Percentiles rank a stretch among this genome's conserved stretches.
phyloP scores from a whole-genome alignment of 2,113 vertebrate genomes.

The Labeo rohita region DNA sequence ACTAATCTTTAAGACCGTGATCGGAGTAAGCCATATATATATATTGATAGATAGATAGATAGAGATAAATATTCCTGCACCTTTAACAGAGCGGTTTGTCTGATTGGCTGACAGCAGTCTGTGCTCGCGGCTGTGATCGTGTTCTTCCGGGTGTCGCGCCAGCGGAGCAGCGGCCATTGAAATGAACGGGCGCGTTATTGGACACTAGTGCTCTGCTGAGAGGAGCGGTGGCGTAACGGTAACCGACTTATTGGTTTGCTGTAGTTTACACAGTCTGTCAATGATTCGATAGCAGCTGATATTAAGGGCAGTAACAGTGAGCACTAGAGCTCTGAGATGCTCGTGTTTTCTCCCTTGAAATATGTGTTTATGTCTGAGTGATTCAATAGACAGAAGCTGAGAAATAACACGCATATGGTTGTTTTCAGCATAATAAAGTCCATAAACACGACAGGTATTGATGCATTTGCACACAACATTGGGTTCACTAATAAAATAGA shows the following conservation, averaged over 20 bases:
- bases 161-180: neutral
- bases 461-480: neutral
- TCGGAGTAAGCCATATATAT: no score
- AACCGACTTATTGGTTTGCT: neutral
- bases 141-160: neutral
- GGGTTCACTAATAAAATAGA: neutral
- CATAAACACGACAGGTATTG: neutral
- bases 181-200: neutral
- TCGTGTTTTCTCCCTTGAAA: neutral
- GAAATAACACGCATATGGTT: neutral
- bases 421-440: neutral
- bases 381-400: neutral
- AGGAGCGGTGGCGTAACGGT: neutral
- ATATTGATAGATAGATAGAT: no score
- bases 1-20: no score
- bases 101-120: neutral
- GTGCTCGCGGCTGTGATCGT: neutral
- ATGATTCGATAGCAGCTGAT: neutral
- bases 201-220: neutral
- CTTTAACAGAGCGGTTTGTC: neutral
- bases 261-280: neutral
- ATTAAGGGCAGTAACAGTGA: neutral
- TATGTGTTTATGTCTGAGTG: neutral
- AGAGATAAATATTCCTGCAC: no score
- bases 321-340: neutral